Percentiles rank a stretch among this genome's conserved stretches.
Conservation (phyloP, 2,113 vertebrate genomes). For the Falcunculus frontatus region DNA sequence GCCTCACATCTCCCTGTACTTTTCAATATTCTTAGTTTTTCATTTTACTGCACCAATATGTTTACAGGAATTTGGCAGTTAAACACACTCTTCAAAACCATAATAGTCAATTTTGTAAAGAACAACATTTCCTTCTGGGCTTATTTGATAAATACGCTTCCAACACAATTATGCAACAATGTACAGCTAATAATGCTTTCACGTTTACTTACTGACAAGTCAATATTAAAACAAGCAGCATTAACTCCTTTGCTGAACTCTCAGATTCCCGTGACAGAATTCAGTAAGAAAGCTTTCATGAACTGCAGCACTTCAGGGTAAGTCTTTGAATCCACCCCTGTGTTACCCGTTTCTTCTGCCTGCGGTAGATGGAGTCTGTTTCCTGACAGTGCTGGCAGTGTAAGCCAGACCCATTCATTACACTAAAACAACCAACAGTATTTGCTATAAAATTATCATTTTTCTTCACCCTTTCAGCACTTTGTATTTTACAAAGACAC, state of each 20-base stretch:
- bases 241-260: not conserved
- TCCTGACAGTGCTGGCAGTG: not conserved
- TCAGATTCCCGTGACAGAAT: not conserved
- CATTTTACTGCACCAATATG: not conserved
- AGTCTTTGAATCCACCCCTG: not conserved
- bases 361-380: not conserved
- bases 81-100: not conserved
- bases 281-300: not conserved
- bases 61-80: not conserved
- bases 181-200: not conserved
- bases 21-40: not conserved
- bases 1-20: not conserved
- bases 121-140: not conserved
- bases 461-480: not conserved
- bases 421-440: not conserved
- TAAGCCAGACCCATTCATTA: not conserved
- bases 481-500: not conserved
- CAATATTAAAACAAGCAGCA: not conserved
- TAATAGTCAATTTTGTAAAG: not conserved
- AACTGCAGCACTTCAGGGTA: not conserved
- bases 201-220: not conserved
- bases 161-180: not conserved
- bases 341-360: not conserved
- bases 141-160: not conserved
- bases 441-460: not conserved